Percentiles rank a stretch among this genome's conserved stretches.
phyloP scores from a whole-genome alignment of 2,797 vertebrate genomes.

The Paguma larvata region DNA sequence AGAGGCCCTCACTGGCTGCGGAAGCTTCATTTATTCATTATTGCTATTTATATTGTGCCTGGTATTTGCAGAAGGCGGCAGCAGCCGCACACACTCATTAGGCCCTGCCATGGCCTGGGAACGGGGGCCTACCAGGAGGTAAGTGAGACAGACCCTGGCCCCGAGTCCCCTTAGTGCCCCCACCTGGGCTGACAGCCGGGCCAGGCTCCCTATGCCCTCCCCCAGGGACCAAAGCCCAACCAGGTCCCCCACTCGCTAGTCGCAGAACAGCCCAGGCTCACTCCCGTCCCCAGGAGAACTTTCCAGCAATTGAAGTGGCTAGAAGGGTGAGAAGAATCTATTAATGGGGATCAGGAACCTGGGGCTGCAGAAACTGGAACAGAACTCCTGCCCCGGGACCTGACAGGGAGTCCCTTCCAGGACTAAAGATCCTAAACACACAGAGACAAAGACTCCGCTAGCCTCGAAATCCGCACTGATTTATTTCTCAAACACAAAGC shows the following conservation, averaged over 20 bases:
- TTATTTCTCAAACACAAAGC: neutral
- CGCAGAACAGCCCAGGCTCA: neutral
- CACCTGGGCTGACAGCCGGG: neutral
- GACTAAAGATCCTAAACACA: neutral
- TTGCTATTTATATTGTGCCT: constrained; percentile 78
- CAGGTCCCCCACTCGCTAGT: neutral
- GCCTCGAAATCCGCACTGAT: neutral
- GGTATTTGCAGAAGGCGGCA: constrained; percentile 78
- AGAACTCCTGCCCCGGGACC: neutral
- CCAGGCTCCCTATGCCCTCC: neutral
- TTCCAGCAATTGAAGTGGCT: neutral
- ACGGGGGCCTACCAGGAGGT: neutral
- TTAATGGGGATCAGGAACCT: neutral
- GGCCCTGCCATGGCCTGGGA: constrained; percentile 10
- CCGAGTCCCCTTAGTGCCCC: neutral
- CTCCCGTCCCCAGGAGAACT: neutral
- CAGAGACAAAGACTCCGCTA: neutral
- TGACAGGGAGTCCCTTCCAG: neutral
- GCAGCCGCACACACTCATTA: constrained; percentile 11
- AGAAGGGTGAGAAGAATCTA: neutral
- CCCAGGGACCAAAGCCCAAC: neutral
- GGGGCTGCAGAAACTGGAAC: neutral
- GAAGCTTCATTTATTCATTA: constrained; percentile 79
- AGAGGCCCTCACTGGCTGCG: neutral
- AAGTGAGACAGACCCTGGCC: neutral